Base-by-base conservation (phyloP, 2,888 invertebrate genomes). In the Drosophila nigritarsus region DNA sequence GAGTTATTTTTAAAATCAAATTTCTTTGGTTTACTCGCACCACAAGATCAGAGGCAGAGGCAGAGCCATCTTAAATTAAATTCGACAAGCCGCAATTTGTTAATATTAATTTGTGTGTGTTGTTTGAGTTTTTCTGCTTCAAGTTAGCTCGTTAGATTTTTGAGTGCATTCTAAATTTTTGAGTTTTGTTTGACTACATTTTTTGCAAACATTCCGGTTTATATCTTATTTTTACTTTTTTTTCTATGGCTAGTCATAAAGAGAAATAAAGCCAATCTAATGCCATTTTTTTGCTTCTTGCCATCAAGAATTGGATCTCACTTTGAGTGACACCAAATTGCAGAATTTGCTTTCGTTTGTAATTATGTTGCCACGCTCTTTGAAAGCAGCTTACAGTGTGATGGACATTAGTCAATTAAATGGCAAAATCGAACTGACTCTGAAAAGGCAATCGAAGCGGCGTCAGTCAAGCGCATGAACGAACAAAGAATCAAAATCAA, bases 311-410 rank as follows among this genome's bases (percentile, higher is more conserved):
- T 51, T 50, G 53, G 5, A 50, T 56, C 51, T 54, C 60, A 27
- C 45, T 53, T 65, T 73, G 84, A 78, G 65, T 89, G 77, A 72
- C 82, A 89, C 65, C 53, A 76, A 69, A 75, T 83, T 78, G 58
- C 27, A 55, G 55, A 50, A 60, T 64, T 62, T 60, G 54, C 58
- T 64, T 51, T 68, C 36, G 24, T 42, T 73, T 88, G 69, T 69
- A 78, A 73, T 83, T 81, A 80, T 65, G 65, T 73, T 48, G 32
- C 51, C 15, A 49, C 38, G 24, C 27, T 40, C n/a, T 38, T 13
- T 53, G 72, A 30, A 13, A 29, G 53, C 40, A 51, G 70, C 81
- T 86, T 80, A 71, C 55, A 55, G 29, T 73, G 34, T 73, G 78
- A 87, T 75, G 73, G 72, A 81, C 81, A 73, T 65, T 72, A 56